Conservation (phyloP, 2,113 vertebrate genomes). For the Chauna torquata region DNA sequence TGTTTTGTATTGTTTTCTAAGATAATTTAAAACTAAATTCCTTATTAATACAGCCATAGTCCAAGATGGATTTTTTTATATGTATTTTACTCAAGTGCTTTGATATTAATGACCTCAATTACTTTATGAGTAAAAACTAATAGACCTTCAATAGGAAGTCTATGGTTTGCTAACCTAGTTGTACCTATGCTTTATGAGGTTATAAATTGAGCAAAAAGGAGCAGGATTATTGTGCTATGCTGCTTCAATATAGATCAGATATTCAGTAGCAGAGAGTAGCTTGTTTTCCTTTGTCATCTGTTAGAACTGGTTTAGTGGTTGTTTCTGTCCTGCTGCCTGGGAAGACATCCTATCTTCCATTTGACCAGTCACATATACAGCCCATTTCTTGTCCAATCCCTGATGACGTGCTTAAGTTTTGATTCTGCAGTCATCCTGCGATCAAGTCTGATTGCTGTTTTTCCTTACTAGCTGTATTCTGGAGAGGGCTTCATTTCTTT, state of each 20-base stretch:
- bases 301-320: neutral
- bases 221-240: neutral
- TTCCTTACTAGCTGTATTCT: neutral
- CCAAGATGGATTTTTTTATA: neutral
- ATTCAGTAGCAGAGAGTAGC: neutral
- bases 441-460: neutral
- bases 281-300: neutral
- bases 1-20: neutral
- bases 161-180: neutral
- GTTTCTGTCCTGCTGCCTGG: neutral
- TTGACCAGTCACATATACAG: neutral
- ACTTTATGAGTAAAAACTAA: neutral
- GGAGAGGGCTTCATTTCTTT: neutral
- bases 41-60: neutral
- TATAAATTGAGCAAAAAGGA: neutral
- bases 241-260: accelerated
- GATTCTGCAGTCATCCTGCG: neutral
- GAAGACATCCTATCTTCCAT: neutral
- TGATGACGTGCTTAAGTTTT: neutral
- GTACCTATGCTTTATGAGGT: neutral
- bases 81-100: neutral
- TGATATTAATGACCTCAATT: neutral
- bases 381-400: neutral
- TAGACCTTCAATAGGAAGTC: neutral
- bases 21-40: neutral